Base-by-base conservation (phyloP, 2,888 invertebrate species). In the Leucoma salicis region DNA sequence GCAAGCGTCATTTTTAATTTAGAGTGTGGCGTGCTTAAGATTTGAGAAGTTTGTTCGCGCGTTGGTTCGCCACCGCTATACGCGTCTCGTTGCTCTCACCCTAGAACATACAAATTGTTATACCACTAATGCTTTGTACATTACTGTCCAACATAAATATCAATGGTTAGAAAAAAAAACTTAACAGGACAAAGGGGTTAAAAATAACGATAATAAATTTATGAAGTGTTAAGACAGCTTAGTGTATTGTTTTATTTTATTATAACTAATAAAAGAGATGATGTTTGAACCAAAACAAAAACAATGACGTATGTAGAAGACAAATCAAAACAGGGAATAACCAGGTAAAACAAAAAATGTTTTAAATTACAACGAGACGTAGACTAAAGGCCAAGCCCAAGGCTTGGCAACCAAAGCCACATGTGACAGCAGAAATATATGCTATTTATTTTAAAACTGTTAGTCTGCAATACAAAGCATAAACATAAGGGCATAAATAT, bases 61-160 rank as follows among this genome's bases (percentile, higher is more conserved):
- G 93, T 80, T 96, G 95, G 89, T 97, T 97, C 67, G 97, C 97
- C 76, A 95, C 95, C 69, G 94, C 94, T 91, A 97, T 96, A 88
- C 97, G 94, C 46, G 94, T 94, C 87, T 96, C 95, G 91, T 97
- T 97, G 75, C 96, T 95, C 75, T 94, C 93, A 71, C 93, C 94
- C 94, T 95, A 91, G 53, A 76, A 78, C 39, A 45, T 32, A 44
- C 1, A 14, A 49, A 41, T n/a, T 7, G 14, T 44, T 44, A 29
- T 39, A 44, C 8, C 40, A 49, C n/a, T 14, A 11, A 27, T 16
- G 25, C 25, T 25, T 2, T 25, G 8, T 16, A 16, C 6, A 16
- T 21, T 8, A 8, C 1, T 21, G 8, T 21, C 6, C 6, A 21
- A 21, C 6, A 3, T 21, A 21, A 21, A 21, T n/a, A 29, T 2